A percentile compares a stretch with the other conserved stretches of the same genome.
Conservation (phyloP, 2,113 vertebrate genomes). For the Macrotis lagotis region DNA sequence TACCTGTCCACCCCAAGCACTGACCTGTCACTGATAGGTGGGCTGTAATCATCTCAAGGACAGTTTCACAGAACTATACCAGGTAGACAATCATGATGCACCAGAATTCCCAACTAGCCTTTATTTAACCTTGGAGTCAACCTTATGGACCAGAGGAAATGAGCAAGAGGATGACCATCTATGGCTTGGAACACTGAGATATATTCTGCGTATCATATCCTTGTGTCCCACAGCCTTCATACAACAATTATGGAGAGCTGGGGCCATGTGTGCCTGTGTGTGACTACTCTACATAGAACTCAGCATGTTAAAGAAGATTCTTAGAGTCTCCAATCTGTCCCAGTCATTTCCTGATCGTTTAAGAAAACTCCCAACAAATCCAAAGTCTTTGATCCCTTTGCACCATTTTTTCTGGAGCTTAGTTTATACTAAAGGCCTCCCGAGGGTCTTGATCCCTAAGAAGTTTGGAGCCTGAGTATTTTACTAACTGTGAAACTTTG, state of each 20-base stretch:
- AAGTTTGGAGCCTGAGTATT: background rate
- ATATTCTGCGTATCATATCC: too few relatives aligned
- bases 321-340: too few relatives aligned
- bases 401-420: background rate
- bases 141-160: background rate
- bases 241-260: background rate
- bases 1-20: background rate
- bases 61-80: background rate
- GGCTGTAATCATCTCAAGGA: too few relatives aligned
- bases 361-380: background rate
- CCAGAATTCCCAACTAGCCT: background rate
- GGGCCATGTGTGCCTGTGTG: background rate
- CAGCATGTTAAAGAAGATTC: too few relatives aligned
- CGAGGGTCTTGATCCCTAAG: background rate
- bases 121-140: background rate
- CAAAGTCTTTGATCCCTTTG: background rate
- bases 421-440: background rate
- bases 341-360: background rate
- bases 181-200: background rate
- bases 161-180: background rate
- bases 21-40: background rate
- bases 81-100: background rate
- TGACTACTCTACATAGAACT: background rate
- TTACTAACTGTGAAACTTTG: background rate
- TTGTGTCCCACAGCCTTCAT: too few relatives aligned